phyloP scores from a whole-genome alignment of 2,888 invertebrate species.

The Diplolepis rosae region DNA sequence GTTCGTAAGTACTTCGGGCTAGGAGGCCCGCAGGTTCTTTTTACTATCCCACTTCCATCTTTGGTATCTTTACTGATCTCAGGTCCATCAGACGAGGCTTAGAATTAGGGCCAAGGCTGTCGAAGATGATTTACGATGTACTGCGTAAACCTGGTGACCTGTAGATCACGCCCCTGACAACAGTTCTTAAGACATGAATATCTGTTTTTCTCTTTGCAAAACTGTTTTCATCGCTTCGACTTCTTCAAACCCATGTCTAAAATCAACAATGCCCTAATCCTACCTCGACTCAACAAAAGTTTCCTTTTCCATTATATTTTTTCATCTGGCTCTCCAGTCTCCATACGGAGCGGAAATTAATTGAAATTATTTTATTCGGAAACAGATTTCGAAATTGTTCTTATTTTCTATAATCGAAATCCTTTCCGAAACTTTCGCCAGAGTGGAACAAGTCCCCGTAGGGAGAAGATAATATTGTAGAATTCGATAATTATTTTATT shows the following conservation, averaged over 20 bases:
- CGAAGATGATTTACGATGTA: slow-evolving; percentile 60
- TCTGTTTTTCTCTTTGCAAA: slow-evolving; percentile 15
- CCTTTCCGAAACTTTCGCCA: no score
- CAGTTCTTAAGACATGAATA: slow-evolving; percentile 34
- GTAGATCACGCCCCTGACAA: slow-evolving; percentile 57
- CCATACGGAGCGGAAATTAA: no score
- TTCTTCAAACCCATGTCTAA: neutral
- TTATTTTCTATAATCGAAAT: no score
- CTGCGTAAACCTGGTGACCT: slow-evolving; percentile 62
- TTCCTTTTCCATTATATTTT: neutral
- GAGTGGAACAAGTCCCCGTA: no score
- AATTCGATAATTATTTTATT: no score
- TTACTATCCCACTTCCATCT: slow-evolving; percentile 32
- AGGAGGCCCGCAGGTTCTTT: slow-evolving; percentile 50
- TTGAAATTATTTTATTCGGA: no score
- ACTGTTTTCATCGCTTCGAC: slow-evolving; percentile 12
- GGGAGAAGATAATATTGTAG: no score
- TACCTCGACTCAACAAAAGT: neutral
- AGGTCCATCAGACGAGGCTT: slow-evolving; percentile 42
- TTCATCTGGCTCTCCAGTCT: neutral
- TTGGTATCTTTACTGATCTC: slow-evolving; percentile 16
- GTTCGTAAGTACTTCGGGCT: slow-evolving; percentile 56
- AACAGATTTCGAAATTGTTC: no score
- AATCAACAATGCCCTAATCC: neutral
- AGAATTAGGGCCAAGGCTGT: neutral